Base-by-base conservation (phyloP, 2,888 invertebrate species). In the Pyrgus malvae region DNA sequence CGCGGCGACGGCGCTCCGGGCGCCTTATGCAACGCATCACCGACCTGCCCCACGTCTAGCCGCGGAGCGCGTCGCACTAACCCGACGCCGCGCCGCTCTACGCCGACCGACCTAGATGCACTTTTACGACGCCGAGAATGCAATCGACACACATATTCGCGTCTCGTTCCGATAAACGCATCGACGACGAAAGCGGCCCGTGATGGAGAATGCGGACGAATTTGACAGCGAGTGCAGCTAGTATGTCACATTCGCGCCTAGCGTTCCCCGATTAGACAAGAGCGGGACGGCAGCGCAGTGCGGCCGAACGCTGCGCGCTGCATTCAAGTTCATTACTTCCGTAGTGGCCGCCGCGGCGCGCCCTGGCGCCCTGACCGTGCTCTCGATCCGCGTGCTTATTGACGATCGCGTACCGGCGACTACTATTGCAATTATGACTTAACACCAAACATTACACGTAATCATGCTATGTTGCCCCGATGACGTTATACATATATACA, bases 291-390 rank as follows among this genome's bases (percentile, higher is more conserved):
- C 75, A 75, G 78, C 70, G 79, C 77, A 76, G 70, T 73, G 78
- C 81, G 74, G 66, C 76, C 77, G 76, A 21, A 6, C 21, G 21
- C 3, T 21, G 21, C 21, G 75, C 74, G 80, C 80, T 85, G 88
- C 85, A 88, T 87, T 90, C 90, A 91, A 91, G 90, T 91, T 91
- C 90, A 91, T 90, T 89, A 90, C 90, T 91, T 90, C 88, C 89
- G 89, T 87, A 83, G 80, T 77, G 68, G 76, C 70, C 75, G 69
- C 79, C 76, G 79, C 76, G 72, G 75, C 70, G 78, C 75, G 76
- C 76, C 74, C 78, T 82, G 82, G 78, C 75, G 76, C 76, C 74
- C 78, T 82, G 82, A 81, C 83, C 83, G 79, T 83, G 83, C 83
- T 80, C 82, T 70, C 78, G 78, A 80, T 78, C 70, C 68, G 53